These are phyloP conservation scores for Apantesis nais DNA, from an alignment of 2,888 invertebrate species.

Conservation along the genomic window DNA sequence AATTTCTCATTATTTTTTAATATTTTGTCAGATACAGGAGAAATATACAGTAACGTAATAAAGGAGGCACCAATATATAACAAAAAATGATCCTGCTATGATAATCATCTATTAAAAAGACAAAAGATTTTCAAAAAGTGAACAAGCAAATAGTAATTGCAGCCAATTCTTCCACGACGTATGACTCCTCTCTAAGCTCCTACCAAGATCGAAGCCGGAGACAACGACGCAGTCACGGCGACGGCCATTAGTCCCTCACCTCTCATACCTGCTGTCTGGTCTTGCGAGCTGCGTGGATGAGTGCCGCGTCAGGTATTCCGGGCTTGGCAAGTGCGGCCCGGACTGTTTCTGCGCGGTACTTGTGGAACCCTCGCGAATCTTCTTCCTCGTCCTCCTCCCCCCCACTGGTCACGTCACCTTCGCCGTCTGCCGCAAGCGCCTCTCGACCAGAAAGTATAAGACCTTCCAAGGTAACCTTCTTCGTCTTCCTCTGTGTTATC, in stretches of 20 bases:
- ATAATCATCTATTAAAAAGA: not conserved
- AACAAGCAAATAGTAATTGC: not conserved
- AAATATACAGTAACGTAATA: not conserved
- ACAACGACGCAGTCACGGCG: conserved; percentile 39
- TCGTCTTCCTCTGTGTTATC: conserved; percentile 57
- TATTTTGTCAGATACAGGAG: not conserved
- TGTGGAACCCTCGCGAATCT: conserved; percentile 77
- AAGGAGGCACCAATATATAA: not conserved
- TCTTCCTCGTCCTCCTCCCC: conserved; percentile 73
- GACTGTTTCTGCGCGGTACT: conserved; percentile 88
- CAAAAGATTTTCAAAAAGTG: not conserved
- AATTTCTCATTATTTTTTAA: not conserved
- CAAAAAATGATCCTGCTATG: not conserved
- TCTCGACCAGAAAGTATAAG: conserved; percentile 92
- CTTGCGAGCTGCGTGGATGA: conserved; percentile 98
- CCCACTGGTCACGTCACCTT: conserved; percentile 82
- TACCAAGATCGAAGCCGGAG: conserved; percentile 2
- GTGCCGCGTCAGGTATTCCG: conserved; percentile 98
- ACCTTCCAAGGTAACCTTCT: conserved; percentile 80
- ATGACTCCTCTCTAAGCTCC: not conserved
- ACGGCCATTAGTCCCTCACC: conserved; percentile 89
- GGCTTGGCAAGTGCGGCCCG: conserved; percentile 91
- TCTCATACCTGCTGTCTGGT: conserved; percentile 94
- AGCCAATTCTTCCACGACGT: not conserved
- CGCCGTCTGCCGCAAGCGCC: conserved; percentile 92